phyloP scores from a whole-genome alignment of 2,888 invertebrate species.

The Parnassius mnemosyne region DNA sequence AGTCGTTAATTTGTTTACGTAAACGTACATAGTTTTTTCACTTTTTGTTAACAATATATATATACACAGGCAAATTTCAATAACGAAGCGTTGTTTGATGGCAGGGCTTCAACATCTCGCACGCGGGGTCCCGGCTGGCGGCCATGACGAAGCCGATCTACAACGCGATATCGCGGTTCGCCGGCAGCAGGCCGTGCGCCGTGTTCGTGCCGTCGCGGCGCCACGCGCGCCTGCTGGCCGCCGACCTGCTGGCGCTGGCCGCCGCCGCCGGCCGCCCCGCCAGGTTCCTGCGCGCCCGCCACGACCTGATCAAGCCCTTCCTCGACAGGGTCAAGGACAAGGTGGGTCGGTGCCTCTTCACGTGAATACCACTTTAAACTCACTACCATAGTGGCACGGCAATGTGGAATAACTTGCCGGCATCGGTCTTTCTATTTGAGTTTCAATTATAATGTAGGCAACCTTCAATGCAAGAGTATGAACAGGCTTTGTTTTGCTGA shows the following conservation, averaged over 20 bases:
- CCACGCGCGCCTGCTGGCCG: slow-evolving; percentile 95
- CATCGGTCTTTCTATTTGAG: too few species aligned
- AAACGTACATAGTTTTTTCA: too few species aligned
- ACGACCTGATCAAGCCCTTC: slow-evolving; percentile 93
- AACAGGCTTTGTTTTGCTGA: too few species aligned
- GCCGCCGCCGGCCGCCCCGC: slow-evolving; percentile 93
- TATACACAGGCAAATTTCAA: too few species aligned
- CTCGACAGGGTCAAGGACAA: slow-evolving; percentile 93
- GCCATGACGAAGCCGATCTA: slow-evolving; percentile 99
- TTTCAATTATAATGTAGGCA: too few species aligned
- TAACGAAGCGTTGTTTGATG: too few species aligned
- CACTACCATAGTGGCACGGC: too few species aligned
- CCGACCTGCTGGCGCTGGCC: slow-evolving; percentile 96
- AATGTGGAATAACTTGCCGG: too few species aligned
- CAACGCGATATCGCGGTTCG: slow-evolving; percentile 92
- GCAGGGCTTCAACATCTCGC: slow-evolving; percentile 98
- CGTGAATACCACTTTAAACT: too few species aligned
- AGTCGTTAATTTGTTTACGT: too few species aligned
- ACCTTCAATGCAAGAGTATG: too few species aligned
- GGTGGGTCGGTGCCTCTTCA: slow-evolving; percentile 58
- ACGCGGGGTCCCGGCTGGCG: slow-evolving; percentile 96
- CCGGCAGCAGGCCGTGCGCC: slow-evolving; percentile 90
- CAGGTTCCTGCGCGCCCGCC: slow-evolving; percentile 93
- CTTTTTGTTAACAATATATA: too few species aligned
- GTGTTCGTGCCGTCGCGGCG: slow-evolving; percentile 96